phyloP scores from a whole-genome alignment of 2,797 vertebrate species.

The Varecia variegata region DNA sequence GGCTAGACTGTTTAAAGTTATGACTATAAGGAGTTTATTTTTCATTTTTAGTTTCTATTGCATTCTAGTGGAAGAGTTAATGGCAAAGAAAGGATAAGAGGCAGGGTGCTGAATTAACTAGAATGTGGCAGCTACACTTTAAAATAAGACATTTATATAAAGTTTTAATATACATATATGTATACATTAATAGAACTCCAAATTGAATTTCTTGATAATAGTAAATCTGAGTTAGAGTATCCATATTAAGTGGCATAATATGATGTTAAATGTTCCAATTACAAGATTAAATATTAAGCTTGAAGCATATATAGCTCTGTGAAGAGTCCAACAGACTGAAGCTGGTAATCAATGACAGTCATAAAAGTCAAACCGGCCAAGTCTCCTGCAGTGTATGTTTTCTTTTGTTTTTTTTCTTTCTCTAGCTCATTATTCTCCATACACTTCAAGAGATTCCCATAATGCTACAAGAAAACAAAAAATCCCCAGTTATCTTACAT shows the following conservation, averaged over 20 bases:
- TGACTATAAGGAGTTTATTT: not conserved
- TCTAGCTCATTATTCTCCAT: conserved; percentile 47
- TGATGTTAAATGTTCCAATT: not conserved
- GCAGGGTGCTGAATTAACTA: not conserved
- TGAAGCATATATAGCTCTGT: not conserved
- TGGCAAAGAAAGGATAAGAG: not conserved
- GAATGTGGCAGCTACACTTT: not conserved
- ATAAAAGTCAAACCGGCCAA: conserved; percentile 21
- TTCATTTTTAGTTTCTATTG: not conserved
- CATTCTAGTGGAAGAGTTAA: not conserved
- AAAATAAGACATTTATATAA: not conserved
- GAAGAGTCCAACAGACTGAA: conserved; percentile 22
- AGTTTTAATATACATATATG: not conserved
- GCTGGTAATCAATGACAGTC: conserved; percentile 40
- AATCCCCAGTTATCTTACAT: conserved; percentile 63
- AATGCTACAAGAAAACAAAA: conserved; percentile 5
- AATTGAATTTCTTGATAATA: not conserved
- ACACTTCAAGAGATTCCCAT: conserved; percentile 10
- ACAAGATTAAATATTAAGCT: conserved; percentile 52
- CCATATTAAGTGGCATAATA: not conserved
- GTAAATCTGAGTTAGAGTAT: not conserved
- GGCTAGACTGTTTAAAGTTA: not conserved
- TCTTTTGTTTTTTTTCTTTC: conserved; percentile 27
- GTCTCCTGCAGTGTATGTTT: conserved; percentile 37
- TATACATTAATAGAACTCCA: not conserved